Evolutionary conservation across 2,113 vertebrate genomes (phyloP), one percentile per base, ranked within the genome.

Genomic region (Phaethornis superciliosus): DNA sequence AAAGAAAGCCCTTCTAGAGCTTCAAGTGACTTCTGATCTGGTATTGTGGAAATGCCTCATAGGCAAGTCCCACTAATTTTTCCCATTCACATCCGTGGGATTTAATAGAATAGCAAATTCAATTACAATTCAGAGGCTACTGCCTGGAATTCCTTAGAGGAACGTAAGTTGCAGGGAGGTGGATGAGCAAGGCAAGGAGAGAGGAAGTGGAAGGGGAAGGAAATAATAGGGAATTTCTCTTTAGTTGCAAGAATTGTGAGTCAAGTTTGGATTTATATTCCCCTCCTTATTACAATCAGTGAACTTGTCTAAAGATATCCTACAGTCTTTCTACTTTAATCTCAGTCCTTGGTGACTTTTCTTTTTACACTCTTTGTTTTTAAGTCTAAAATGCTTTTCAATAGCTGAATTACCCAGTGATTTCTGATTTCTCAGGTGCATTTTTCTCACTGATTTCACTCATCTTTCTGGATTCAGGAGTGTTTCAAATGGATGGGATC

Each of bases 391-490:
- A 67, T 54, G 30, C 46, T 46, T 85, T 91, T 85, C 79, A 76
- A 30, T 56, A 89, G 52, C 51, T 90, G 91, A 91, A 94, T 75
- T 71, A 88, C 40, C 72, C 76, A 51, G 27, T 91, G 85, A 86
- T 91, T 95, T 86, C 65, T 94, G 69, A 71, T 77, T 95, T 64
- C 71, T 81, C 28, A 24, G 79, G 24, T 72, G 62, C 28, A 18
- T 86, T 95, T 91, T 51, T 49, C 16, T 71, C 64, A 49, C 69
- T 89, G 49, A 49, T 91, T 88, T 95, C 8, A 3, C 37, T 85
- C 17, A 2, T 56, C 33, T 40, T 70, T 64, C 60, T 86, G 76
- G 80, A 30, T 90, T 62, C 20, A 2, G 64, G 27, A 80, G 42
- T 60, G 46, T 47, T 78, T 85, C 46, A 86, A 64, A 83, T 86